These are phyloP conservation scores for Drosophila paramelanica DNA, from an alignment of 2,888 invertebrate species.

Conservation along the genomic window DNA sequence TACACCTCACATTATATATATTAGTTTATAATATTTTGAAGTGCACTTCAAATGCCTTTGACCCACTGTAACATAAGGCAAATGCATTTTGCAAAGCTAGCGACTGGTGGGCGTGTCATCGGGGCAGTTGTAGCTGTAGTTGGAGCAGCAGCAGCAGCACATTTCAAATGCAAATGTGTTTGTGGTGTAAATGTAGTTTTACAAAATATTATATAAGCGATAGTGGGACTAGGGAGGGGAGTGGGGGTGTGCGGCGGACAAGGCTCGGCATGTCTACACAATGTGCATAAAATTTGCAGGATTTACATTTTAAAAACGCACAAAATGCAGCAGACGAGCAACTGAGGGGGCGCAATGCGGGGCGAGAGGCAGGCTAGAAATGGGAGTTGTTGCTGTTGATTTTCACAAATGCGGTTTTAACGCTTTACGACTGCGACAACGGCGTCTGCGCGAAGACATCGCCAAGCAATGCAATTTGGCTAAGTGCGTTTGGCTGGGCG, in stretches of 20 bases:
- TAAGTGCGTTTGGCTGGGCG: conserved; percentile 63
- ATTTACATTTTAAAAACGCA: conserved; percentile 76
- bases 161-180: conserved; percentile 79
- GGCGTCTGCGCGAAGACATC: conserved; percentile 66
- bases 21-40: neutral
- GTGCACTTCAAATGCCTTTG: conserved; percentile 7
- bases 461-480: conserved; percentile 74
- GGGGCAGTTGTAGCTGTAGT: conserved; percentile 63
- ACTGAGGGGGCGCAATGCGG: neutral
- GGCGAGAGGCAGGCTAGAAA: neutral
- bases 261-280: conserved; percentile 42
- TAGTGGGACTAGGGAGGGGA: conserved; percentile 3
- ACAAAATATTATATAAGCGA: conserved; percentile 76
- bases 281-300: conserved; percentile 76
- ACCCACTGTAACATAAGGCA: conserved; percentile 39
- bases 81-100: conserved; percentile 35
- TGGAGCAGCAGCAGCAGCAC: conserved; percentile 38
- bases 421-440: conserved; percentile 58
- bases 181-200: conserved; percentile 80
- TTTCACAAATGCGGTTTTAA: conserved; percentile 72
- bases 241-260: neutral
- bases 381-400: conserved; percentile 40
- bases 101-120: conserved; percentile 50
- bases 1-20: neutral
- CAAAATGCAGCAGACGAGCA: conserved; percentile 40